Evolutionary conservation across 2,797 vertebrate genomes (phyloP).

Genomic region (Paguma larvata): DNA sequence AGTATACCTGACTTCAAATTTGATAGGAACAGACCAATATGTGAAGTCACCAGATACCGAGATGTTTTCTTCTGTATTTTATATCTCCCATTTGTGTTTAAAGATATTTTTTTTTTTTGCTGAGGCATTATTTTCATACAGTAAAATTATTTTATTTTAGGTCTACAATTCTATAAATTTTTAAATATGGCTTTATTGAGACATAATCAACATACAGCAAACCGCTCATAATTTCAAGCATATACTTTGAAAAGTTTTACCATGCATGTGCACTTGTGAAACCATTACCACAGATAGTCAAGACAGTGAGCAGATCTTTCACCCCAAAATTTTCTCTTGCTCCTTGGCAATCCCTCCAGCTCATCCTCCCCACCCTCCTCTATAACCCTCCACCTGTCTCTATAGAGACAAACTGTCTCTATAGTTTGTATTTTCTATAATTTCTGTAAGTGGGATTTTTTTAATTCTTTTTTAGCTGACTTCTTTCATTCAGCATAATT

Average conservation of each 20-base stretch:
- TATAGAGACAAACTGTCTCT: too few species aligned
- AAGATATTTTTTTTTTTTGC: constrained; percentile 27
- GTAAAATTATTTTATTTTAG: background rate
- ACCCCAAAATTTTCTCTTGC: background rate
- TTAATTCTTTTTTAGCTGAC: background rate
- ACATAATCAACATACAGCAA: background rate
- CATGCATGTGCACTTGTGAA: background rate
- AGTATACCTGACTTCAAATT: background rate
- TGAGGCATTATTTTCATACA: background rate
- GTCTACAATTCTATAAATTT: background rate
- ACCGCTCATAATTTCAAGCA: background rate
- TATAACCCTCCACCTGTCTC: too few species aligned
- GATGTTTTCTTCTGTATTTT: background rate
- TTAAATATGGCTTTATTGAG: background rate
- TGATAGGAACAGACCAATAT: background rate
- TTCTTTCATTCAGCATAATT: background rate
- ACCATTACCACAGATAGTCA: background rate
- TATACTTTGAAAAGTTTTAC: background rate
- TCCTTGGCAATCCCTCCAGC: background rate
- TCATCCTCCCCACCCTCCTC: background rate
- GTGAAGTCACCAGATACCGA: background rate
- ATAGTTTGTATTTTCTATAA: background rate
- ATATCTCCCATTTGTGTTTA: background rate
- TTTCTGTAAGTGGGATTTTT: background rate
- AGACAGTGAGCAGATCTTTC: background rate